Evolutionary conservation across 2,888 invertebrate genomes (phyloP).

Genomic region (Heliconius sara): DNA sequence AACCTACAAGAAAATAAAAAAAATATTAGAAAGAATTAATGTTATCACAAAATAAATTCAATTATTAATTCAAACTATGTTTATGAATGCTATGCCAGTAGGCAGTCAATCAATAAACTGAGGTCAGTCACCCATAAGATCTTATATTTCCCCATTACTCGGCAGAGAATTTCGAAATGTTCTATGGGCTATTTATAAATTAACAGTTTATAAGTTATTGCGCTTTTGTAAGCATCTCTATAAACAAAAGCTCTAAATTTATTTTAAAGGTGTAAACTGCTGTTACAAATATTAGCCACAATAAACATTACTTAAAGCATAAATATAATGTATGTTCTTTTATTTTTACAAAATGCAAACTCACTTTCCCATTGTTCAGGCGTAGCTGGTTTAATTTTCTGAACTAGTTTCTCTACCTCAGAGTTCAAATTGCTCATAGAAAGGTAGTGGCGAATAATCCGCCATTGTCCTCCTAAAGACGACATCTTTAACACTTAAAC

Average conservation of each 20-base stretch:
- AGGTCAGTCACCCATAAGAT: neutral
- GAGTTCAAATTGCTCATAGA: conserved; percentile 67
- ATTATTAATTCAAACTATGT: neutral
- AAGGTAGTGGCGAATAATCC: conserved; percentile 72
- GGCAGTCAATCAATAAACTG: neutral
- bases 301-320: neutral
- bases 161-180: neutral
- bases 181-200: neutral
- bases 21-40: neutral
- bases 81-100: neutral
- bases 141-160: neutral
- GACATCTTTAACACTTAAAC: conserved; percentile 60
- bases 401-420: conserved; percentile 73
- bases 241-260: neutral
- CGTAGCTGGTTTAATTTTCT: conserved; percentile 66
- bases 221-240: neutral
- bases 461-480: conserved; percentile 76
- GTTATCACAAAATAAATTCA: neutral
- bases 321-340: neutral
- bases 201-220: neutral
- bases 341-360: conserved; percentile 49
- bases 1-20: conserved; percentile 55
- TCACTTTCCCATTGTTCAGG: conserved; percentile 78
- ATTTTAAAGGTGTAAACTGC: neutral
- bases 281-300: neutral